A percentile compares a stretch with the other conserved stretches of the same genome.
These are phyloP conservation scores for Sepioteuthis lessoniana DNA, from an alignment of 2,888 invertebrate genomes.

Conservation along the genomic window DNA sequence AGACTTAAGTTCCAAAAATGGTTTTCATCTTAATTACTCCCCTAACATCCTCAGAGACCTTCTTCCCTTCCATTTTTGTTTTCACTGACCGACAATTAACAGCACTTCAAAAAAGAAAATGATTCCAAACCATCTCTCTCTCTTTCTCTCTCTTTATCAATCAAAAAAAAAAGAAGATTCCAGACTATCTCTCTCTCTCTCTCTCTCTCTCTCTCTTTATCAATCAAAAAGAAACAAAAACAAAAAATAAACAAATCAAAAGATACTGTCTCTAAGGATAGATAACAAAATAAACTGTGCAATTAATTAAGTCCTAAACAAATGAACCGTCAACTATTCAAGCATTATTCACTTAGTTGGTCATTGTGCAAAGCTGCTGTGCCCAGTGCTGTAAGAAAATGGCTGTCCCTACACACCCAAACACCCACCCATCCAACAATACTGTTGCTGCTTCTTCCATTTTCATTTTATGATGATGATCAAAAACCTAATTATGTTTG, in stretches of 20 bases:
- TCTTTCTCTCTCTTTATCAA: neutral
- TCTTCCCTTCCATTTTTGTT: neutral
- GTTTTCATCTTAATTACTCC: neutral
- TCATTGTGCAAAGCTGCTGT: neutral
- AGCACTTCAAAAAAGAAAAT: neutral
- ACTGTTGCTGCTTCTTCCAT: neutral
- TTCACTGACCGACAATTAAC: neutral
- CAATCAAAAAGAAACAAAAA: neutral
- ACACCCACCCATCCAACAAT: no score
- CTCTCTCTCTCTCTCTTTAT: neutral
- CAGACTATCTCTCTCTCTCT: neutral
- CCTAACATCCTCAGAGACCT: conserved; percentile 7
- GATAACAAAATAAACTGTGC: neutral
- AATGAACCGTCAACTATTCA: neutral
- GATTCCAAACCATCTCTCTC: neutral
- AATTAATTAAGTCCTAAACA: conserved; percentile 33
- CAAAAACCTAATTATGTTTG: conserved; percentile 33
- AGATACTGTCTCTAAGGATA: neutral
- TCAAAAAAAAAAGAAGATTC: neutral
- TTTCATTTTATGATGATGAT: neutral
- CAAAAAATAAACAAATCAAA: neutral
- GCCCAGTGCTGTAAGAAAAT: neutral
- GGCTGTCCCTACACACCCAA: no score
- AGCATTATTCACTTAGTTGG: conserved; percentile 7
- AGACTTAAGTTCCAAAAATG: neutral